Evolutionary conservation across 30 jellyfish, hydroid and myxozoan species (phyloP).

Genomic region (Nemopilema nomurai): DNA sequence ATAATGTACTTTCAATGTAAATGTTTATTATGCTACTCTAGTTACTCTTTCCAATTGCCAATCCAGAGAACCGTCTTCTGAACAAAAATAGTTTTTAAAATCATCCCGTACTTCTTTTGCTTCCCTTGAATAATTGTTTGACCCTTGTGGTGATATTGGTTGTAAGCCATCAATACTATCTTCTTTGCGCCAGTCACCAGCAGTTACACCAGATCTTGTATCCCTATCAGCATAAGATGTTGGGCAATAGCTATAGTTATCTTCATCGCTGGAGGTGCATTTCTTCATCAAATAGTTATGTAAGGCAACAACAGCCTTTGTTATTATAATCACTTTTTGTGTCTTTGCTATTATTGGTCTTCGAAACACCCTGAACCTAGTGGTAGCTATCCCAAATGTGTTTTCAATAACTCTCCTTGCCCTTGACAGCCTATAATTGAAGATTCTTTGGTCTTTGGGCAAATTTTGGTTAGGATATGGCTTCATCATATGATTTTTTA

Average conservation of each 20-base stretch:
- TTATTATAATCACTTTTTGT: constrained; percentile 20
- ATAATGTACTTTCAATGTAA: background rate
- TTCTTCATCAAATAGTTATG: constrained; percentile 52
- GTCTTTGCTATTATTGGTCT: constrained; percentile 61
- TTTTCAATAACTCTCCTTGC: constrained; percentile 46
- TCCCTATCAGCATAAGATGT: constrained; percentile 33
- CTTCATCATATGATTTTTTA: constrained; percentile 58
- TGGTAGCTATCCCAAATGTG: constrained; percentile 71
- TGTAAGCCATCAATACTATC: constrained; percentile 10
- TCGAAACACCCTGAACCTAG: constrained; percentile 61
- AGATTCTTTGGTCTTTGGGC: constrained; percentile 32
- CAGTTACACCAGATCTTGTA: constrained; percentile 2
- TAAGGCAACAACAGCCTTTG: constrained; percentile 69
- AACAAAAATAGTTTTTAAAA: constrained; percentile 15
- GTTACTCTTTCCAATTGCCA: constrained; percentile 36
- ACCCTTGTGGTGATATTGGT: constrained; percentile 17
- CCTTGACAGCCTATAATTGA: constrained; percentile 55
- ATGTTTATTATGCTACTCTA: constrained; percentile 1
- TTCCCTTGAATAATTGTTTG: constrained; percentile 25
- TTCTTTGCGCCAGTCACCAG: constrained; percentile 63
- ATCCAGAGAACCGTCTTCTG: constrained; percentile 16
- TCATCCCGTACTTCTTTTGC: constrained; percentile 34
- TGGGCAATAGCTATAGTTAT: constrained; percentile 22
- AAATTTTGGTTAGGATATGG: constrained; percentile 54
- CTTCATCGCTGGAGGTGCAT: constrained; percentile 5